phyloP scores from a whole-genome alignment of 2,888 invertebrate species.

The Drosophila algonquin region DNA sequence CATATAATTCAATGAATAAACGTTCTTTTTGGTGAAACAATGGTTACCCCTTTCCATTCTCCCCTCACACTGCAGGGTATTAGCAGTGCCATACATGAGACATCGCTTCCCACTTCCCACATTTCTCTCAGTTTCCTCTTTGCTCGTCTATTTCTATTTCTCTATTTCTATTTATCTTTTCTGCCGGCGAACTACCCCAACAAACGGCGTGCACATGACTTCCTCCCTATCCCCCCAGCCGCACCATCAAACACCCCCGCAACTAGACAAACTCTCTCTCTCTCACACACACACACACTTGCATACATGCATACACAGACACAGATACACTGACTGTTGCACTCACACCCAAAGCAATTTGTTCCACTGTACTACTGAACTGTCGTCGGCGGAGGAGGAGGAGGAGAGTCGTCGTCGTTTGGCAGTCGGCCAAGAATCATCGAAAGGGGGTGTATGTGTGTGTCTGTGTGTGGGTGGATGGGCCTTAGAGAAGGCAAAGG shows the following conservation, averaged over 20 bases:
- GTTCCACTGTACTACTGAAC: slow-evolving; percentile 77
- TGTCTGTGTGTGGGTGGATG: not conserved
- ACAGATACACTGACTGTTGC: slow-evolving; percentile 48
- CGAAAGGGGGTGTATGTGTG: not conserved
- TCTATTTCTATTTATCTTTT: slow-evolving; percentile 20
- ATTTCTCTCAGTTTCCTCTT: slow-evolving; percentile 16
- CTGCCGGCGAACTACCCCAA: slow-evolving; percentile 74
- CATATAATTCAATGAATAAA: too few species aligned
- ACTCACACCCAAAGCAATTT: slow-evolving; percentile 67
- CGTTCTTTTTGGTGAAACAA: too few species aligned
- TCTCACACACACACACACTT: slow-evolving; percentile 14
- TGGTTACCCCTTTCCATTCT: too few species aligned
- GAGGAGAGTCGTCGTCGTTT: slow-evolving; percentile 55
- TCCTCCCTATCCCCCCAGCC: slow-evolving; percentile 24
- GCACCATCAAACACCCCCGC: slow-evolving; percentile 14
- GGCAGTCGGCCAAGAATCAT: slow-evolving; percentile 69
- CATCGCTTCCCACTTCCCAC: not conserved
- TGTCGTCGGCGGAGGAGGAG: slow-evolving; percentile 13
- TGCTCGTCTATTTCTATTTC: slow-evolving; percentile 20
- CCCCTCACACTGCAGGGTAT: not conserved
- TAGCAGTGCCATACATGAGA: not conserved
- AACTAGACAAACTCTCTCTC: slow-evolving; percentile 33
- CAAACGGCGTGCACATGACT: slow-evolving; percentile 66
- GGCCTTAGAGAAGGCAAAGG: not conserved
- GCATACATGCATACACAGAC: slow-evolving; percentile 10